Evolutionary conservation across 2,113 vertebrate genomes (phyloP).

Genomic region (Patagioenas fasciata): DNA sequence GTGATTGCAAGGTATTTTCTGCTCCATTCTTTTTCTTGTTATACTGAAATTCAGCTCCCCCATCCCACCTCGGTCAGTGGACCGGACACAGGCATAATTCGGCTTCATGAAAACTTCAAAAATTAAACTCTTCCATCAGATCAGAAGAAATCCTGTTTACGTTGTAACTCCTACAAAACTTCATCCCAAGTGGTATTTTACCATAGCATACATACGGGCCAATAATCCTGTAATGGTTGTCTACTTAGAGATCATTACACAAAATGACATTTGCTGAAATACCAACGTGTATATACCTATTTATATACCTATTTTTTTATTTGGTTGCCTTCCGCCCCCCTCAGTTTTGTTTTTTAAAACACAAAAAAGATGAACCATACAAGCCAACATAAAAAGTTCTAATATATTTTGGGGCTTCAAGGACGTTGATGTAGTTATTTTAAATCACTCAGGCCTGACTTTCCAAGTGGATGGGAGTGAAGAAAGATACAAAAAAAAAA

Average conservation of each 20-base stretch:
- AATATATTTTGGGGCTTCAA: not conserved
- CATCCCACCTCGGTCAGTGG: not conserved
- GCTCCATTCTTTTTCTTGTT: not conserved
- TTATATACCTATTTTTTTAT: not conserved
- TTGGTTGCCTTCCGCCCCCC: no score
- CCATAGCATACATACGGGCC: not conserved
- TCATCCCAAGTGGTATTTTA: not conserved
- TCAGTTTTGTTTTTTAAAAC: not conserved
- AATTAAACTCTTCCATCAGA: not conserved
- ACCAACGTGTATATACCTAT: not conserved
- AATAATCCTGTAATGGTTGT: not conserved
- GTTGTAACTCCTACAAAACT: not conserved
- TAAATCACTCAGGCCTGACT: not conserved
- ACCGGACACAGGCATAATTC: not conserved
- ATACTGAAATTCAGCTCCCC: not conserved
- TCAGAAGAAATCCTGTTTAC: not conserved
- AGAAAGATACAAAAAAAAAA: not conserved
- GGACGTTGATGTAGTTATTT: not conserved
- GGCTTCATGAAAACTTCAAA: not conserved
- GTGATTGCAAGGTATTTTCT: not conserved
- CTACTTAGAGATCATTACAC: not conserved
- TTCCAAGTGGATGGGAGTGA: not conserved
- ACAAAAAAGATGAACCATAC: not conserved
- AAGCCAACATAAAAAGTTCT: not conserved
- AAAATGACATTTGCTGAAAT: not conserved